Evolutionary conservation across 2,888 invertebrate species (phyloP), one percentile per base, ranked within the genome.

Genomic region (Machimus atricapillus): DNA sequence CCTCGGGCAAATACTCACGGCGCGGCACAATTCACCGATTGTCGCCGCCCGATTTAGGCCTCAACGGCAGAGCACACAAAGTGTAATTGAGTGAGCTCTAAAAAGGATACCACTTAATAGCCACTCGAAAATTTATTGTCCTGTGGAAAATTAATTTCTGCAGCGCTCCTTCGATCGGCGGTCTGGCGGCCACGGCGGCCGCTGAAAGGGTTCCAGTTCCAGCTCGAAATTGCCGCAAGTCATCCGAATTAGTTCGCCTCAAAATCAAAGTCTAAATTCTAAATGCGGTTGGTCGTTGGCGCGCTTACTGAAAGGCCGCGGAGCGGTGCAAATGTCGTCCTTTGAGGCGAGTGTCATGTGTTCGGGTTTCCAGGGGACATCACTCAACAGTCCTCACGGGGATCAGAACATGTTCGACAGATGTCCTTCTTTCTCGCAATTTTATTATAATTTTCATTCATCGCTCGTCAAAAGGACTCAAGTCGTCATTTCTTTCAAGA

Each of bases 81-180:
- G 58, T 86, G 86, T 86, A 86, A 86, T 86, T 77, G 86, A 77
- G 77, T 86, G 77, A 86, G 58, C 58, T 52, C 46, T 85, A 86
- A 86, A 86, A 77, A 77, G 77, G 58, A 77, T 86, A 85, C 52
- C 86, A 77, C 77, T 78, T 86, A 56, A 86, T 66, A 19, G 86
- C 86, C 86, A 86, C 86, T 86, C 56, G 86, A 86, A 74, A 86
- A 78, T 86, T 86, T 78, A 86, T 86, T 86, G 86, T 86, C 78
- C 86, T 78, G 78, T 52, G 56, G 78, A 86, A 86, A 86, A 86
- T 86, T 86, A 86, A 86, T 86, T 86, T 85, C 85, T 85, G 85
- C 85, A 85, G 74, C 76, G 14, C 27, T 85, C 52, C 40, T 83
- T 66, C 56, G n/a, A 12, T 40, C n/a, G 40, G 37, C 23, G 8